These are phyloP conservation scores for Garrulus glandarius DNA, from an alignment of 2,797 vertebrate genomes.

Conservation along the genomic window DNA sequence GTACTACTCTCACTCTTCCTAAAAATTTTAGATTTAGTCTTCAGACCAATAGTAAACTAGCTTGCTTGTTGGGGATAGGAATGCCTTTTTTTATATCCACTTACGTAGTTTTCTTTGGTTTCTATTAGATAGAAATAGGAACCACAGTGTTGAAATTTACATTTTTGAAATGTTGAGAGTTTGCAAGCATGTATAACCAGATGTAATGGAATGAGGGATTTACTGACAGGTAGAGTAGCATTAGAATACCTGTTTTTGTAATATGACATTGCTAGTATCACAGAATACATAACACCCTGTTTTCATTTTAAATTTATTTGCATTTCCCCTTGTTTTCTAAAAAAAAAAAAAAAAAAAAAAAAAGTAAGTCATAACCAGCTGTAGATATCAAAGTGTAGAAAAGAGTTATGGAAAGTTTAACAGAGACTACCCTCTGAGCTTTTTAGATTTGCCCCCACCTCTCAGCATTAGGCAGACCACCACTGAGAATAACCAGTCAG, in stretches of 20 bases:
- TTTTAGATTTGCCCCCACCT: neutral
- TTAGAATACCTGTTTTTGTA: neutral
- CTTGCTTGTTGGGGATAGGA: neutral
- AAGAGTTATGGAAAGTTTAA: neutral
- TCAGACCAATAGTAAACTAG: neutral
- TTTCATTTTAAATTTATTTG: neutral
- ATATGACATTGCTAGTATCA: neutral
- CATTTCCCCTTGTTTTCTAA: neutral
- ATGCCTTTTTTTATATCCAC: neutral
- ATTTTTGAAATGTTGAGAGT: neutral
- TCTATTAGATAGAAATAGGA: neutral
- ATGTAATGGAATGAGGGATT: neutral
- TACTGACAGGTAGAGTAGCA: neutral
- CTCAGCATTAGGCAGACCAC: neutral
- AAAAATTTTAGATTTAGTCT: neutral
- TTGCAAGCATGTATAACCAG: neutral
- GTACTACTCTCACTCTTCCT: neutral
- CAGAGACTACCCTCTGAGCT: neutral
- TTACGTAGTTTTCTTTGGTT: neutral
- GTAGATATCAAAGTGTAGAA: neutral
- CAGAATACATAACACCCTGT: neutral
- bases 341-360: neutral
- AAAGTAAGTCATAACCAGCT: neutral
- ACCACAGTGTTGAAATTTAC: neutral
- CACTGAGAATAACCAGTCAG: neutral